Conservation (phyloP, 2,113 vertebrate genomes). For the Ctenodactylus gundi region DNA sequence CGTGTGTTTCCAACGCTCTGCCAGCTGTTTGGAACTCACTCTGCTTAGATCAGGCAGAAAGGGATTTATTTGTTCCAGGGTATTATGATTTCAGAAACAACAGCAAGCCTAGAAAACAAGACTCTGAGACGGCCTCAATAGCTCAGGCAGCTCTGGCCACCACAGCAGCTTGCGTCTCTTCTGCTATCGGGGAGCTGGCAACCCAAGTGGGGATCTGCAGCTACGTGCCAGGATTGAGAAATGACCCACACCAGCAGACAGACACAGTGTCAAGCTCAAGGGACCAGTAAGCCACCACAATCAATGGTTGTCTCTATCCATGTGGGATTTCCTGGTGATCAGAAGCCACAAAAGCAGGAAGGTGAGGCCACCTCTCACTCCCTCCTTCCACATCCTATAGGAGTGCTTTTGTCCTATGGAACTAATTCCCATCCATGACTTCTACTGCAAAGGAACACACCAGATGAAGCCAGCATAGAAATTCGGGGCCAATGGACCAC, state of each 20-base stretch:
- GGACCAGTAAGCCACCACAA: not conserved
- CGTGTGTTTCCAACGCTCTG: not conserved
- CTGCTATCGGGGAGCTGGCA: not conserved
- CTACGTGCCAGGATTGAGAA: not conserved
- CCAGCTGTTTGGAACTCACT: not conserved
- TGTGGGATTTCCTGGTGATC: not conserved
- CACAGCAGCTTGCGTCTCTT: too few relatives aligned
- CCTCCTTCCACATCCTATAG: not conserved
- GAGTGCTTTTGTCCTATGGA: not conserved
- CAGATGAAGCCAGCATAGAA: not conserved
- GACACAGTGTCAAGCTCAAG: not conserved
- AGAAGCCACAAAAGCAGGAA: not conserved
- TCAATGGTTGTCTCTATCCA: not conserved
- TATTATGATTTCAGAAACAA: not conserved
- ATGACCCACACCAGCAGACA: not conserved
- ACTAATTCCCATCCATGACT: not conserved
- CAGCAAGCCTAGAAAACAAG: not conserved
- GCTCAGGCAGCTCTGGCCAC: not conserved
- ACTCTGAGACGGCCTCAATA: not conserved
- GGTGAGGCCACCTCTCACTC: not conserved
- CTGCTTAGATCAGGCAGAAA: not conserved
- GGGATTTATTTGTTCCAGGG: not conserved
- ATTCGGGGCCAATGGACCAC: not conserved
- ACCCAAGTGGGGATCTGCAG: not conserved
- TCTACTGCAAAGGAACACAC: accelerated